Conservation (phyloP, 1,140 invertebrate genomes). For the Plutomurus gul region DNA sequence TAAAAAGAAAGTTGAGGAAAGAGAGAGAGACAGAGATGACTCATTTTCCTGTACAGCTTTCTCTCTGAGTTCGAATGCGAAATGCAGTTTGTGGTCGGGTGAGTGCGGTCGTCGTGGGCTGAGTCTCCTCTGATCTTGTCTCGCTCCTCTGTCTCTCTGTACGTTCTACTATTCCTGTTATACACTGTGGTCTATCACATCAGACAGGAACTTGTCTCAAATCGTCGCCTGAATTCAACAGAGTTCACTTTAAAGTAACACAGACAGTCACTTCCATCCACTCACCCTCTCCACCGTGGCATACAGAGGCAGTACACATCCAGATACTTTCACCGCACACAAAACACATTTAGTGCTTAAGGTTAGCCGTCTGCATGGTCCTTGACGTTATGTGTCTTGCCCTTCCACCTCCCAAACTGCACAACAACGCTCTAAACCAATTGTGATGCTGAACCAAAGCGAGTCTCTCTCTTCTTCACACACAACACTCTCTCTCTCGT, state of each 20-base stretch:
- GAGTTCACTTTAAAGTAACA: background rate
- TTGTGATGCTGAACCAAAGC: background rate
- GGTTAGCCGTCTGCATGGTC: background rate
- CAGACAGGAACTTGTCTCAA: background rate
- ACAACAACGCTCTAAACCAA: background rate
- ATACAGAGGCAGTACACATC: background rate
- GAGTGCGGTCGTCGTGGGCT: too few relatives aligned
- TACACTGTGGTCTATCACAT: too few relatives aligned
- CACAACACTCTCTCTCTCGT: too few relatives aligned
- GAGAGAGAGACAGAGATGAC: background rate
- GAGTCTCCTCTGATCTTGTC: background rate
- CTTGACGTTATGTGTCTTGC: background rate
- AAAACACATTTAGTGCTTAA: slow-evolving; percentile 18
- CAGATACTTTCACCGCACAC: background rate
- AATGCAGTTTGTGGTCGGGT: too few relatives aligned
- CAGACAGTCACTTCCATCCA: background rate
- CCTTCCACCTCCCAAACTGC: slow-evolving; percentile 3
- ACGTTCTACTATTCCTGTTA: background rate
- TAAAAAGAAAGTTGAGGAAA: background rate
- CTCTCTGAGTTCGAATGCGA: too few relatives aligned
- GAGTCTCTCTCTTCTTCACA: too few relatives aligned
- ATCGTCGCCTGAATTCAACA: background rate
- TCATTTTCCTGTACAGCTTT: slow-evolving; percentile 7
- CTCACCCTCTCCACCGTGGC: background rate
- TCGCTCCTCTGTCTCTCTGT: background rate